phyloP scores from a whole-genome alignment of 2,797 vertebrate genomes.

The Distichodus sexfasciatus region DNA sequence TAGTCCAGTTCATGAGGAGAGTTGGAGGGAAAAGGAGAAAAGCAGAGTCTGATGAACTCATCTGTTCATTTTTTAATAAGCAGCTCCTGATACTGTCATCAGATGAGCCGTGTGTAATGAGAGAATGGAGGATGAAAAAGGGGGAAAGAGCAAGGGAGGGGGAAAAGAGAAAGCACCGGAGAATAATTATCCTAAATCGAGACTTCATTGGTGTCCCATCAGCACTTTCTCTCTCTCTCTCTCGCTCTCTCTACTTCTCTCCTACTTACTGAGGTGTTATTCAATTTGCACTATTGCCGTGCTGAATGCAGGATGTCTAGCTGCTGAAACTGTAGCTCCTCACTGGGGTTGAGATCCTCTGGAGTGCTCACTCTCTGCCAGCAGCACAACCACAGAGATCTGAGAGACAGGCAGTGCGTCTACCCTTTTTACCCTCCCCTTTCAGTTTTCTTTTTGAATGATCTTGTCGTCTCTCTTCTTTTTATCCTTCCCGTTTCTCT shows the following conservation, averaged over 20 bases:
- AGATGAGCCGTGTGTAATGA: slow-evolving; percentile 71
- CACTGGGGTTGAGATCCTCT: slow-evolving; percentile 40
- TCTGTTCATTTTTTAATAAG: slow-evolving; percentile 75
- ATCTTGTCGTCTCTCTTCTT: slow-evolving; percentile 20
- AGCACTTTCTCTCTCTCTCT: slow-evolving; percentile 57
- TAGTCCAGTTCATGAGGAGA: slow-evolving; percentile 18
- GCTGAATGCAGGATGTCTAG: slow-evolving; percentile 70
- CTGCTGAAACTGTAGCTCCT: slow-evolving; percentile 49
- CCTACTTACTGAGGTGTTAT: slow-evolving; percentile 40
- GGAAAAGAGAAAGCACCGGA: slow-evolving; percentile 58
- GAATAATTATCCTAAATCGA: slow-evolving; percentile 75
- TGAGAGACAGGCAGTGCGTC: slow-evolving; percentile 3
- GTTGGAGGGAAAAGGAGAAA: slow-evolving; percentile 48
- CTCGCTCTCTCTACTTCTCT: slow-evolving; percentile 26
- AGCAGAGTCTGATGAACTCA: slow-evolving; percentile 69
- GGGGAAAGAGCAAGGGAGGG: slow-evolving; percentile 43
- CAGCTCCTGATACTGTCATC: slow-evolving; percentile 69
- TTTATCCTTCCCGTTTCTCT: slow-evolving; percentile 8
- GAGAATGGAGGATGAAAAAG: slow-evolving; percentile 43
- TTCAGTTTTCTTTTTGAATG: slow-evolving; percentile 5
- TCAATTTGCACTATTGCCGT: slow-evolving; percentile 62
- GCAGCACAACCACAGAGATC: slow-evolving; percentile 11
- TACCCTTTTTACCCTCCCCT: slow-evolving; percentile 13
- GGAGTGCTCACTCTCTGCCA: slow-evolving; percentile 36
- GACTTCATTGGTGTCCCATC: slow-evolving; percentile 75